Evolutionary conservation across 2,113 vertebrate species (phyloP), one percentile per base, ranked within the genome.

Genomic region (Mustela nigripes): DNA sequence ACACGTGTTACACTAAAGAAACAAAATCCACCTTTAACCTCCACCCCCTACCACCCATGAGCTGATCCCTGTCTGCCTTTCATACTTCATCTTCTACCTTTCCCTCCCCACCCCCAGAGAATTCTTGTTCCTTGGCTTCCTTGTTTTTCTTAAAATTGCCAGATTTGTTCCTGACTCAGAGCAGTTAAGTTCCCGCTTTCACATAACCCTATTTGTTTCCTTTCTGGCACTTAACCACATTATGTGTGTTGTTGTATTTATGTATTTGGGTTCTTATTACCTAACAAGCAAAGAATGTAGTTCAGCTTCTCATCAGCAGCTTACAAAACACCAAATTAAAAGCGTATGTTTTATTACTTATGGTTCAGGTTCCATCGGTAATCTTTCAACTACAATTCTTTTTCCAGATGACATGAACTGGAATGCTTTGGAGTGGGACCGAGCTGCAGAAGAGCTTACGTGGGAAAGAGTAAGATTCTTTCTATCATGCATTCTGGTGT

Each of bases 391-490:
- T 97, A 10, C 53, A 21, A 2, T 92, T 98, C 5, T 97, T 79
- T 95, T 98, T 98, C 81, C 93, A 99, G 99, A 99, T 98, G 99
- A 99, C 98, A 99, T 99, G 99, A 99, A 99, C 99, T 99, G 99
- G 99, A 99, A 99, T 87, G 99, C 99, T 53, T 97, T 99, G 98
- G 99, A 99, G 95, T 99, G 99, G 99, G 99, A 99, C 97, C 99
- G 99, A 97, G 99, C 99, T 96, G 99, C 99, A 62, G 99, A 99
- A 98, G 99, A 99, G 79, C 99, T 99, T 84, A 99, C 99, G 7
- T 99, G 99, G 99, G 99, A 99, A 96, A 98, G 99, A 98, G 99
- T 98, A 98, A 98, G 91, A 98, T 74, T 0, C 26, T 94, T 63
- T 94, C 45, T 74, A 11, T 92, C 6, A 89, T 21, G 76, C 65